Evolutionary conservation across 1,140 invertebrate species (phyloP).

Genomic region (Plodia interpunctella): DNA sequence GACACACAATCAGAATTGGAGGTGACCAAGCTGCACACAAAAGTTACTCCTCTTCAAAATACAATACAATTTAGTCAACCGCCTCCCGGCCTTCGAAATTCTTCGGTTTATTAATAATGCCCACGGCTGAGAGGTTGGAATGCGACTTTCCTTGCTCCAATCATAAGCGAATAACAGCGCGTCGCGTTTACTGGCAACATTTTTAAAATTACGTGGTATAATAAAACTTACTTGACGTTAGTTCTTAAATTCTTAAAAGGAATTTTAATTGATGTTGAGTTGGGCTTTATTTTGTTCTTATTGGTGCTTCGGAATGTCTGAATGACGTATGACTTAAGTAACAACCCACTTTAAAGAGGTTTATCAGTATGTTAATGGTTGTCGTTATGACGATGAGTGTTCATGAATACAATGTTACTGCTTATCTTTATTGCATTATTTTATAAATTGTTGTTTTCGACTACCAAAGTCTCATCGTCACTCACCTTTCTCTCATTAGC

Average conservation of each 20-base stretch:
- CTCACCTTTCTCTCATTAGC: too few species aligned
- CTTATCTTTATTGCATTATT: background rate
- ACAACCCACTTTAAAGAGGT: background rate
- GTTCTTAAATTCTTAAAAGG: conserved; percentile 6
- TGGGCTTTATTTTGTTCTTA: background rate
- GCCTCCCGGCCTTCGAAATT: conserved; percentile 3
- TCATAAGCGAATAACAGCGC: conserved; percentile 36
- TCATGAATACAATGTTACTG: background rate
- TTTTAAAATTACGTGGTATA: background rate
- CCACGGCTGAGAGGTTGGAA: conserved; percentile 29
- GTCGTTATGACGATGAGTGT: conserved; percentile 1
- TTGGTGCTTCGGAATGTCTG: background rate
- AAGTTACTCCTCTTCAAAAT: background rate
- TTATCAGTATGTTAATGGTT: background rate
- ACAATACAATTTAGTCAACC: conserved; percentile 1
- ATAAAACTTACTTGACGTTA: conserved; percentile 1
- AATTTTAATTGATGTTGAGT: conserved; percentile 6
- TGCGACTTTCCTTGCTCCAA: conserved; percentile 35
- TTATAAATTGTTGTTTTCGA: conserved; percentile 1
- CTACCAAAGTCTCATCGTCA: too few species aligned
- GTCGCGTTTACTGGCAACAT: conserved; percentile 23
- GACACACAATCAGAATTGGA: too few species aligned
- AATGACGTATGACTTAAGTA: conserved; percentile 2
- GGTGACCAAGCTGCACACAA: too few species aligned
- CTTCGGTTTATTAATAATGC: conserved; percentile 20